Evolutionary conservation across 2,797 vertebrate species (phyloP).

Genomic region (Macropodus opercularis): DNA sequence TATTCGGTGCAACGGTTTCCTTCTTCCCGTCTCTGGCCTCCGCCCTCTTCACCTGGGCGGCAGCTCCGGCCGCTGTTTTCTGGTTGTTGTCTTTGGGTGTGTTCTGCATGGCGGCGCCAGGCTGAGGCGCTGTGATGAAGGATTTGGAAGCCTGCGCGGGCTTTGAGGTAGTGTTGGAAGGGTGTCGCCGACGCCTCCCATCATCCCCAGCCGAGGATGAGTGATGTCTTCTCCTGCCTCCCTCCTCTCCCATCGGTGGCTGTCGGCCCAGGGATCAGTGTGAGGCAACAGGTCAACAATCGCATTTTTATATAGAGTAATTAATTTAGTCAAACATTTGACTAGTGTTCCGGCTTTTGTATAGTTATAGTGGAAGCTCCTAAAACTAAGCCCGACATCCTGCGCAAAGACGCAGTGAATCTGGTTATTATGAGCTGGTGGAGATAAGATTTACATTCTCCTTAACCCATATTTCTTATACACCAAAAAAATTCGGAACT

Average conservation of each 20-base stretch:
- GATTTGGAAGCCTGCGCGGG: slow-evolving; percentile 63
- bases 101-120: slow-evolving; percentile 39
- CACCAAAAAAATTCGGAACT: not conserved
- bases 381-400: too few species aligned
- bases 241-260: slow-evolving; percentile 90
- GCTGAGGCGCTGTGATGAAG: slow-evolving; percentile 52
- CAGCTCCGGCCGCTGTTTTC: slow-evolving; percentile 36
- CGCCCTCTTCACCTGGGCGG: slow-evolving; percentile 58
- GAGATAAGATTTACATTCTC: too few species aligned
- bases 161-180: slow-evolving; percentile 79
- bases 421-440: too few species aligned
- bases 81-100: slow-evolving; percentile 68
- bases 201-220: slow-evolving; percentile 83
- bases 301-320: too few species aligned
- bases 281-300: not conserved
- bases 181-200: slow-evolving; percentile 76
- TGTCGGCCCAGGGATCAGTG: slow-evolving; percentile 60
- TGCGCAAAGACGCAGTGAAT: too few species aligned
- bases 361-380: too few species aligned
- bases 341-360: too few species aligned
- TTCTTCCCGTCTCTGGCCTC: slow-evolving; percentile 67
- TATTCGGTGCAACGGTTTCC: slow-evolving; percentile 62
- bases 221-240: slow-evolving; percentile 81
- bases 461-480: too few species aligned
- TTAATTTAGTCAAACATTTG: too few species aligned